phyloP scores from a whole-genome alignment of 2,113 vertebrate species.

The Neotoma lepida region DNA sequence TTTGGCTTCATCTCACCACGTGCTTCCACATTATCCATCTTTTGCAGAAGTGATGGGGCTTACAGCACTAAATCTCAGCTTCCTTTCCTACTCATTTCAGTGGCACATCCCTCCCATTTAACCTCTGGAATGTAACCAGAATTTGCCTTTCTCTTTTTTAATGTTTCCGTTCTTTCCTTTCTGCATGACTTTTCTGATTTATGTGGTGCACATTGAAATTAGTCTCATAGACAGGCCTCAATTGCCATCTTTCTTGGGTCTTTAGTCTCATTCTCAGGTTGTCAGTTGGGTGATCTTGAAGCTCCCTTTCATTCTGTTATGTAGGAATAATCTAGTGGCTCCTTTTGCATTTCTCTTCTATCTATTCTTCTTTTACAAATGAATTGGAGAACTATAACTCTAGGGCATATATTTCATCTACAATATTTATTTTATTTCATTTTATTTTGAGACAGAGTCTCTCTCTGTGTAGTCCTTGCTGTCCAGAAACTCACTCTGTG shows the following conservation, averaged over 20 bases:
- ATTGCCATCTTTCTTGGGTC: background rate
- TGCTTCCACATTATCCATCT: background rate
- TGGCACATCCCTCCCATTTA: background rate
- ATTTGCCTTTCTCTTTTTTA: constrained; percentile 16
- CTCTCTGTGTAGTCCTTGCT: background rate
- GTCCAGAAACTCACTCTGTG: background rate
- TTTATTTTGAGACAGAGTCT: background rate
- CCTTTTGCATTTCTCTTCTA: constrained; percentile 21
- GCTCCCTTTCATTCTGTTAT: background rate
- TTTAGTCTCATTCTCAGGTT: background rate
- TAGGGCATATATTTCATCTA: background rate
- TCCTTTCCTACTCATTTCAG: background rate
- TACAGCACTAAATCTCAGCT: background rate
- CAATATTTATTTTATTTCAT: constrained; percentile 29
- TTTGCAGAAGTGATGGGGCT: background rate
- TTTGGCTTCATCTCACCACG: background rate
- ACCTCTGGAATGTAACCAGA: background rate
- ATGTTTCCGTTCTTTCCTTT: background rate
- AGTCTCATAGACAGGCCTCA: background rate
- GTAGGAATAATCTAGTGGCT: background rate
- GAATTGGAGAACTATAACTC: background rate
- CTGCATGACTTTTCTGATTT: background rate
- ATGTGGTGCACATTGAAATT: background rate
- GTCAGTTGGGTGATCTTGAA: background rate
- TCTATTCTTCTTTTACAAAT: background rate